Base-by-base conservation (phyloP, 1,140 invertebrate species). In the Heliconius hewitsoni region DNA sequence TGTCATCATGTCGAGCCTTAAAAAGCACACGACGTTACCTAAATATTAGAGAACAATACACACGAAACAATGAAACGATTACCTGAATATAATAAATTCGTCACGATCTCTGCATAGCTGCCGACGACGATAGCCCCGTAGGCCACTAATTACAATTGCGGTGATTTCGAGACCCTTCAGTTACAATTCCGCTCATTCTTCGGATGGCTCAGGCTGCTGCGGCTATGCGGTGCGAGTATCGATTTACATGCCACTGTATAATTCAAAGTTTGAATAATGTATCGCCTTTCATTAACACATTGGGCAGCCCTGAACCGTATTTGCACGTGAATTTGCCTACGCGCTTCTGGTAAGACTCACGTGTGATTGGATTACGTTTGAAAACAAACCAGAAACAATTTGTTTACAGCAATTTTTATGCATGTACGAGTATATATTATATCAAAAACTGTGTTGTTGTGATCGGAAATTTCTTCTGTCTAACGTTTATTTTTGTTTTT, bases 271-370 rank as follows among this genome's bases (percentile, higher is more conserved):
- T 94, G 92, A 94, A 94, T 94, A 93, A 94, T 94, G 93, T 94
- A 94, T 94, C 90, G 90, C 90, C 92, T 93, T 94, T 94, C 93
- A 94, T 94, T 94, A 94, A 91, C 92, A 93, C 93, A 93, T 94
- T 90, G 91, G 91, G 84, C 89, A 91, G 90, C 87, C 88, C 89
- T 89, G 87, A 89, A 92, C 86, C 89, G 88, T 93, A 93, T 94
- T 94, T 93, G 91, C 91, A 94, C 93, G 89, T 93, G 93, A 94
- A 93, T 92, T 93, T 89, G 88, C 85, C 88, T 90, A 93, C 89
- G 90, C 88, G 87, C 89, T 88, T 88, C 85, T 83, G 88, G 91
- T 89, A 85, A 90, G 88, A 81, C 84, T 87, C 87, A 90, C 92
- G 89, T 91, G 89, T 88, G 88, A 90, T 90, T 87, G 42, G 87